Evolutionary conservation across 2,797 vertebrate species (phyloP), one percentile per base, ranked within the genome.

Genomic region (Champsocephalus esox): DNA sequence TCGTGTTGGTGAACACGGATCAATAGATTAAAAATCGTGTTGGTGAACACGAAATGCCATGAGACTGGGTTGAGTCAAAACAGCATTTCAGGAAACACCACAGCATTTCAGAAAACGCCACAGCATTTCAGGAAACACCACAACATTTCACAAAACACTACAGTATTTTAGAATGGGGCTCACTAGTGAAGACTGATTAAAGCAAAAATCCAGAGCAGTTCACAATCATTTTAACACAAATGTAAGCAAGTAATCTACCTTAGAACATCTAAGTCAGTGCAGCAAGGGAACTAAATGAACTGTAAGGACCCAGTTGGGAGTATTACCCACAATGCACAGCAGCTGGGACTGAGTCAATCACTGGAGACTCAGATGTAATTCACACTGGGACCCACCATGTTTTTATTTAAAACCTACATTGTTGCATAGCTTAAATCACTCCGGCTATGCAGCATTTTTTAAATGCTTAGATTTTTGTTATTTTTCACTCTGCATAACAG

Each of bases 311-410:
- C 3, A 3, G 45, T 16, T 62, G 14, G 44, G 52, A 71, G 50
- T 14, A 0, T 0, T 32, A 34, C 54, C 72, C 67, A 65, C 44
- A 50, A 66, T 77, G 65, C 64, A 19, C 5, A 76, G 65, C 70
- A 71, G 65, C 61, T 78, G 61, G 28, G 44, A 28, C 56, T 10
- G 4, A 59, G 14, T 17, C 57, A 12, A 32, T 54, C 45, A 52
- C 9, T n/a, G 21, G 46, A 62, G 61, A 73, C 24, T 32, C 49
- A 1, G 48, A 46, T 12, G 48, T 38, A 38, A 38, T 43, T 43
- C 48, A 16, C 24, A 8, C n/a, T 49, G 62, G 13, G 14, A 62
- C 19, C 34, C 14, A 21, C 28, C 32, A 44, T 10, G 13, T 12
- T 17, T 8, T 46, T 4, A 21, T 12, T 45, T 1, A 6, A 61